Percentiles rank a stretch among this genome's conserved stretches.
These are phyloP conservation scores for Cariama cristata DNA, from an alignment of 2,113 vertebrate species.

Conservation along the genomic window DNA sequence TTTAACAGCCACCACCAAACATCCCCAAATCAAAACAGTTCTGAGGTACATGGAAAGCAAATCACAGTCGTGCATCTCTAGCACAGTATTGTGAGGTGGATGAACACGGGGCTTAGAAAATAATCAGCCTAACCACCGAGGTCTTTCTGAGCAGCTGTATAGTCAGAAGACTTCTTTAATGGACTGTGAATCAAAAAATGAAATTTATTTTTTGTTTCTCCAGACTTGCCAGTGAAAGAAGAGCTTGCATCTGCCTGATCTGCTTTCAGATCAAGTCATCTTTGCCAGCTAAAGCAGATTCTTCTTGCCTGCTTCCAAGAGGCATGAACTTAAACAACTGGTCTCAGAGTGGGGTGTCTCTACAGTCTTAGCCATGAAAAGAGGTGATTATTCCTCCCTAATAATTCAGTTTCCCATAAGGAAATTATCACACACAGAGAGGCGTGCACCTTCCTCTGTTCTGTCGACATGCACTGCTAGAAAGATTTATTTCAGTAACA, in stretches of 20 bases:
- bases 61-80: background rate
- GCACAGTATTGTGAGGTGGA: background rate
- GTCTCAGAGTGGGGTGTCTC: conserved; percentile 12
- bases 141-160: background rate
- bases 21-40: background rate
- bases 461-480: background rate
- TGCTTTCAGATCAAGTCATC: background rate
- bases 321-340: conserved; percentile 18
- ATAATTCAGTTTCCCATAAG: background rate
- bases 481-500: conserved; percentile 69
- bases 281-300: conserved; percentile 39
- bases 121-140: background rate
- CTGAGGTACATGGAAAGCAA: background rate
- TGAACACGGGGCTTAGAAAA: background rate
- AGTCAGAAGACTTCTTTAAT: background rate
- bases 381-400: conserved; percentile 48
- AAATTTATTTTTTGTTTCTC: background rate
- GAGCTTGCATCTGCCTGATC: background rate
- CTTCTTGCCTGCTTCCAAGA: conserved; percentile 9
- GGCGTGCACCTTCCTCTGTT: background rate
- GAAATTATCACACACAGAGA: background rate
- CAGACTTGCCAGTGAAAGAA: background rate
- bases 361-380: background rate
- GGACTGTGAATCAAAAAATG: background rate
- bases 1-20: background rate